Evolutionary conservation across 2,797 vertebrate species (phyloP).

Genomic region (Thripadectes ignobilis): DNA sequence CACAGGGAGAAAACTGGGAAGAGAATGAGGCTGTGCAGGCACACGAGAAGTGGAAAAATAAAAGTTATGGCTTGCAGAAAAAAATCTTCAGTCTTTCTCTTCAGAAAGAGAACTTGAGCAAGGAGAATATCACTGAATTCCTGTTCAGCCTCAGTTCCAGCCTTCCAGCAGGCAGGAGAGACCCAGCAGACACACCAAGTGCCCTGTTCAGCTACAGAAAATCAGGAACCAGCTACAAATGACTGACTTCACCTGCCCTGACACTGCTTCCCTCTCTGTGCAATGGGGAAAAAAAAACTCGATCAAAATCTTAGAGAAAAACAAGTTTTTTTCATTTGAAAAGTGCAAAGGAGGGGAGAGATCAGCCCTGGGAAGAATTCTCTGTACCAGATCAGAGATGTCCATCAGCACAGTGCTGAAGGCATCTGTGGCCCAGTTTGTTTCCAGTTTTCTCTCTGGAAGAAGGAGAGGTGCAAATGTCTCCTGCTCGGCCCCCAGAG

Average conservation of each 20-base stretch:
- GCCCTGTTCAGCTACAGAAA: fast-evolving
- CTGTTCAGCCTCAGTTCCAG: not conserved
- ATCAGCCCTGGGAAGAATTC: too few relatives aligned
- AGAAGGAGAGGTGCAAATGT: too few relatives aligned
- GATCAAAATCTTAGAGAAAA: too few relatives aligned
- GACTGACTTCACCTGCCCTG: not conserved
- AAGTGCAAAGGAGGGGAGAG: too few relatives aligned
- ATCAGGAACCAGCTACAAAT: not conserved
- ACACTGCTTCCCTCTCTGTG: not conserved
- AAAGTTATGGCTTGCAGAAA: not conserved
- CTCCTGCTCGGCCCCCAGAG: too few relatives aligned
- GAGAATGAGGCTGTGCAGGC: not conserved
- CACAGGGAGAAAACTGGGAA: not conserved
- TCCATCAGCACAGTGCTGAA: too few relatives aligned
- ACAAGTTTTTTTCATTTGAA: too few relatives aligned
- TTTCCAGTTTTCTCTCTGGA: too few relatives aligned
- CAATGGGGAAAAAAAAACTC: too few relatives aligned
- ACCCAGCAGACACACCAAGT: not conserved
- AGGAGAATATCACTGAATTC: not conserved
- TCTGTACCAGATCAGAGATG: too few relatives aligned
- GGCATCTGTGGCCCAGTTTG: too few relatives aligned
- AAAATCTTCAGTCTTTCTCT: not conserved
- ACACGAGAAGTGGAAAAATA: not conserved
- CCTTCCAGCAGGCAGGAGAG: not conserved
- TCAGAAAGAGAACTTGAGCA: not conserved